Conservation (phyloP, 2,113 vertebrate genomes). For the Notothenia rossii region DNA sequence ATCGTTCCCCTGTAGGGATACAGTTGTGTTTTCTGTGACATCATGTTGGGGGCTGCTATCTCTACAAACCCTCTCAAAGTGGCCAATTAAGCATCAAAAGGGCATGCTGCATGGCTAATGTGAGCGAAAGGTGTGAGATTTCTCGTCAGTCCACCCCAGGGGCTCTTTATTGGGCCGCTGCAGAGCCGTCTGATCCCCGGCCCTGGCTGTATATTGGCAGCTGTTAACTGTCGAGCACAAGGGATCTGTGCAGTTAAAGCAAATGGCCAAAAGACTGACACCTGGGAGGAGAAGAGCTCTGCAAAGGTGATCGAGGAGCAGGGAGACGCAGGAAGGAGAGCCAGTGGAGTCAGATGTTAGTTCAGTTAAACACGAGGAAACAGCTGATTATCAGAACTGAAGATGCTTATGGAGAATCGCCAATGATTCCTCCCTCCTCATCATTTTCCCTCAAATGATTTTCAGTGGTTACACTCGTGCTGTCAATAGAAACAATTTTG, state of each 20-base stretch:
- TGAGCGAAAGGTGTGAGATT: constrained; percentile 86
- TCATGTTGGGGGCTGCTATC: constrained; percentile 46
- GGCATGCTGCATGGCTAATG: constrained; percentile 84
- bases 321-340: background rate
- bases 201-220: constrained; percentile 87
- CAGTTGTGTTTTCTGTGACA: constrained; percentile 15
- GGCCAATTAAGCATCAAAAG: constrained; percentile 88
- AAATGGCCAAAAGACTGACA: constrained; percentile 84
- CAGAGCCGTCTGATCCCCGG: constrained; percentile 84
- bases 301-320: constrained; percentile 39
- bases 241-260: constrained; percentile 77
- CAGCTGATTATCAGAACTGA: background rate
- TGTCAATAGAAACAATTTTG: no score
- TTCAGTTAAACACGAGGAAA: background rate
- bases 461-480: no score
- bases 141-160: constrained; percentile 83
- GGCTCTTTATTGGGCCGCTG: constrained; percentile 82
- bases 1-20: background rate
- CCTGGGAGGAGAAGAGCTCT: constrained; percentile 52
- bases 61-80: constrained; percentile 74
- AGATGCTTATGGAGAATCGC: background rate
- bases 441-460: no score
- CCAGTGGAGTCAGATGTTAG: background rate
- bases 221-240: constrained; percentile 81
- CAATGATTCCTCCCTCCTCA: background rate